A percentile compares a stretch with the other conserved stretches of the same genome.
Evolutionary conservation across 1,140 invertebrate species (phyloP).

Genomic region (Monochamus saltuarius): DNA sequence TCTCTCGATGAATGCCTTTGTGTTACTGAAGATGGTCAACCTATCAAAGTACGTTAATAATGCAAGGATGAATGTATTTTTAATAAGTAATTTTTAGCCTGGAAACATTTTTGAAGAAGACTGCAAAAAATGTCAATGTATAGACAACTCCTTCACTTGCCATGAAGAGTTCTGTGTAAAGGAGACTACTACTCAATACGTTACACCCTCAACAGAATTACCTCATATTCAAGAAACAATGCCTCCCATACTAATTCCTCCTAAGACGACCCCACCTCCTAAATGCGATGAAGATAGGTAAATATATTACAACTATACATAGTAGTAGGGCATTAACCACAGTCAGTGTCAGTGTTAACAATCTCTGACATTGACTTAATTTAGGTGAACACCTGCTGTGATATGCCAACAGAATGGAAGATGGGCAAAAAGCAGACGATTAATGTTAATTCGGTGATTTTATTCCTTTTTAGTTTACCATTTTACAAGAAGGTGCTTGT

Average conservation of each 20-base stretch:
- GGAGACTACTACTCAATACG: conserved; percentile 1
- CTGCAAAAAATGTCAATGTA: conserved; percentile 73
- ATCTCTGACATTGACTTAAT: too few species aligned
- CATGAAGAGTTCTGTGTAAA: conserved; percentile 55
- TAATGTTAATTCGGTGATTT: too few species aligned
- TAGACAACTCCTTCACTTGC: conserved; percentile 72
- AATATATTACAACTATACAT: background rate
- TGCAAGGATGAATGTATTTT: conserved; percentile 5
- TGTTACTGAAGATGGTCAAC: conserved; percentile 59
- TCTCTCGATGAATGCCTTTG: conserved; percentile 69
- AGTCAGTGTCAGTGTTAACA: too few species aligned
- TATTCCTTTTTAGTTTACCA: too few species aligned
- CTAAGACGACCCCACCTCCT: conserved; percentile 35
- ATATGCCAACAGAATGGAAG: too few species aligned
- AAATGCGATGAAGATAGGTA: conserved; percentile 49
- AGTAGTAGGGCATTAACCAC: too few species aligned
- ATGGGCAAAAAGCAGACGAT: too few species aligned
- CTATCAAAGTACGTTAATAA: conserved; percentile 59
- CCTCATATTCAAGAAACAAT: background rate
- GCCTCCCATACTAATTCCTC: conserved; percentile 36
- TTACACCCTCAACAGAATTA: background rate
- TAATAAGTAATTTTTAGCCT: conserved; percentile 53
- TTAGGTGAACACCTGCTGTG: too few species aligned
- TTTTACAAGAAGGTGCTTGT: too few species aligned
- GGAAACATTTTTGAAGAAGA: conserved; percentile 59